phyloP scores from a whole-genome alignment of 2,888 invertebrate genomes.

The Agrochola lota region DNA sequence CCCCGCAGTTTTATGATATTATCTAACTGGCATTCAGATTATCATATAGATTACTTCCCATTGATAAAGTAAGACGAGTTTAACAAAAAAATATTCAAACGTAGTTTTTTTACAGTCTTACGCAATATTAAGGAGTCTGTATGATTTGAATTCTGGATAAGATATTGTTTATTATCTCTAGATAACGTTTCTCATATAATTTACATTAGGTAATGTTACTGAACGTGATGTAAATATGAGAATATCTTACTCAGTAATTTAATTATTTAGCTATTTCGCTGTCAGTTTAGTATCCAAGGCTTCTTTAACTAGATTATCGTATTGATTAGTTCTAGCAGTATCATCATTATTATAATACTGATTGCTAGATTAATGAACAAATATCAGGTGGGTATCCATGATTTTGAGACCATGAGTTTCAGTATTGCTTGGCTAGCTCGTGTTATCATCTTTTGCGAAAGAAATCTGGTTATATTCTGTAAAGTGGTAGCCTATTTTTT shows the following conservation, averaged over 20 bases:
- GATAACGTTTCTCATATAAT: conserved; percentile 25
- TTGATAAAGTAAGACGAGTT: conserved; percentile 8
- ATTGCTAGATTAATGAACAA: not conserved
- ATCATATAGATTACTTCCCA: not conserved
- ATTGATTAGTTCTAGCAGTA: not conserved
- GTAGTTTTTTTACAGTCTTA: not conserved
- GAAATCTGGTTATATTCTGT: too few species aligned
- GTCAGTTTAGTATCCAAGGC: not conserved
- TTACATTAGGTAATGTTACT: not conserved
- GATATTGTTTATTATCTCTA: conserved; percentile 39
- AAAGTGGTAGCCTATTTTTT: too few species aligned
- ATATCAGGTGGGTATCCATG: too few species aligned
- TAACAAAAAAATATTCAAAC: not conserved
- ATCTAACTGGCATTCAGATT: not conserved
- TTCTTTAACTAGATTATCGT: not conserved
- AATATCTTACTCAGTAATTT: not conserved
- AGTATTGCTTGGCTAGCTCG: too few species aligned
- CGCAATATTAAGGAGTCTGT: not conserved
- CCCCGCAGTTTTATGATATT: not conserved
- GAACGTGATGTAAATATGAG: conserved; percentile 10
- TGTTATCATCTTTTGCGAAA: too few species aligned
- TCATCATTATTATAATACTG: not conserved
- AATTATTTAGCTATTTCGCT: not conserved
- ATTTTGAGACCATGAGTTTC: too few species aligned
- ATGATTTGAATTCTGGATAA: conserved; percentile 32